Conservation (phyloP, 2,797 vertebrate genomes). For the Mus minutoides region DNA sequence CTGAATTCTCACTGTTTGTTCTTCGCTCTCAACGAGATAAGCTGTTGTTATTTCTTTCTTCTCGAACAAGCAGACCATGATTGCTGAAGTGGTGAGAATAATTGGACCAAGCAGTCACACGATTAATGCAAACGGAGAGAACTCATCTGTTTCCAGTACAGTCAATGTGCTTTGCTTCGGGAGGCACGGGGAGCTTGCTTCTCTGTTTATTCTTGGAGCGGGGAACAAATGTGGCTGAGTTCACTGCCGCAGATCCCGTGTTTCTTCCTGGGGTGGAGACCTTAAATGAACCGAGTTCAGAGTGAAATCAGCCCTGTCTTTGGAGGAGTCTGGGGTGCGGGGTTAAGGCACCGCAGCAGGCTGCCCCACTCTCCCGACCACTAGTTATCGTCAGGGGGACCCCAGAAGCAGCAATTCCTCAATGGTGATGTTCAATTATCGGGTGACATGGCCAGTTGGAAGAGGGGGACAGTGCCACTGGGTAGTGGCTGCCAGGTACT, state of each 20-base stretch:
- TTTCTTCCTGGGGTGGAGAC: slow-evolving; percentile 69
- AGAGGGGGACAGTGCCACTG: background rate
- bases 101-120: slow-evolving; percentile 89
- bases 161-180: slow-evolving; percentile 85
- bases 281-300: slow-evolving; percentile 78
- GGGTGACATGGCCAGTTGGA: background rate
- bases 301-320: background rate
- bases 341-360: background rate
- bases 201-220: slow-evolving; percentile 88
- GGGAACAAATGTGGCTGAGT: slow-evolving; percentile 88
- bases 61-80: slow-evolving; percentile 90
- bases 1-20: slow-evolving; percentile 90
- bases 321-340: background rate
- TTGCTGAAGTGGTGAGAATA: slow-evolving; percentile 90
- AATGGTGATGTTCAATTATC: background rate
- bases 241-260: slow-evolving; percentile 84
- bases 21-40: slow-evolving; percentile 89
- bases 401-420: background rate
- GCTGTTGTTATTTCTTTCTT: slow-evolving; percentile 91
- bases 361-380: too few relatives aligned
- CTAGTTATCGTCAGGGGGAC: background rate
- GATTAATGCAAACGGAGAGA: slow-evolving; percentile 88
- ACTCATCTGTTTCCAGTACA: slow-evolving; percentile 88
- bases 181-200: slow-evolving; percentile 83
- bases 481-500: background rate